These are phyloP conservation scores for Odontamblyopus lacepedii DNA, from an alignment of 2,797 vertebrate species.

Conservation along the genomic window DNA sequence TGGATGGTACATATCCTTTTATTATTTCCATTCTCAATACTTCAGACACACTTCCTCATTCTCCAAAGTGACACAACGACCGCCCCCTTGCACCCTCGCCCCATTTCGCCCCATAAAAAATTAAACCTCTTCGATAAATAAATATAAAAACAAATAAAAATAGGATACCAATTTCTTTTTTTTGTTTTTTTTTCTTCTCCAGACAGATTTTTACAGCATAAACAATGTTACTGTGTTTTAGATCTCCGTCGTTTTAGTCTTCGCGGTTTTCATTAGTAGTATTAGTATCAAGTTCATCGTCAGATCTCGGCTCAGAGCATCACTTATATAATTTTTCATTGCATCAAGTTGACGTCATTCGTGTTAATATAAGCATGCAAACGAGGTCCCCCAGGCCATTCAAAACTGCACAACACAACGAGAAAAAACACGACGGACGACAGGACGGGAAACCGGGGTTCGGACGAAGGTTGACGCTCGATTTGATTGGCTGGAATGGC, in stretches of 20 bases:
- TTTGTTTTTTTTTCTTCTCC: constrained; percentile 24
- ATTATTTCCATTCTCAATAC: constrained; percentile 76
- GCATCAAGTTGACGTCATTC: constrained; percentile 84
- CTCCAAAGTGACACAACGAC: constrained; percentile 61
- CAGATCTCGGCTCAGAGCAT: constrained; percentile 77
- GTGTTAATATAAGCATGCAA: constrained; percentile 86
- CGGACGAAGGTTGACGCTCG: background rate
- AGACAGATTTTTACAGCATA: constrained; percentile 76
- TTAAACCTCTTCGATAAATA: constrained; percentile 76
- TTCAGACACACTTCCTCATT: constrained; percentile 70
- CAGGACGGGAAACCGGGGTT: background rate
- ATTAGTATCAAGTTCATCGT: constrained; percentile 74
- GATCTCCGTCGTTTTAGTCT: constrained; percentile 65
- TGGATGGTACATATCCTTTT: constrained; percentile 79
- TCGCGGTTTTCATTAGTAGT: constrained; percentile 73
- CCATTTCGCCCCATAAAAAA: constrained; percentile 78
- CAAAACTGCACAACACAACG: constrained; percentile 71
- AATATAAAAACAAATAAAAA: constrained; percentile 64
- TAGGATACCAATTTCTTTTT: constrained; percentile 60
- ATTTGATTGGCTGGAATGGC: background rate
- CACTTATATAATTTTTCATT: constrained; percentile 79
- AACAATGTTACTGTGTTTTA: constrained; percentile 70
- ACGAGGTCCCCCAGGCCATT: constrained; percentile 77
- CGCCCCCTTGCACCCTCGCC: constrained; percentile 58
- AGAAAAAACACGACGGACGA: constrained; percentile 51